Evolutionary conservation across 2,113 vertebrate genomes (phyloP), one percentile per base, ranked within the genome.

Genomic region (Gobiocypris rarus): DNA sequence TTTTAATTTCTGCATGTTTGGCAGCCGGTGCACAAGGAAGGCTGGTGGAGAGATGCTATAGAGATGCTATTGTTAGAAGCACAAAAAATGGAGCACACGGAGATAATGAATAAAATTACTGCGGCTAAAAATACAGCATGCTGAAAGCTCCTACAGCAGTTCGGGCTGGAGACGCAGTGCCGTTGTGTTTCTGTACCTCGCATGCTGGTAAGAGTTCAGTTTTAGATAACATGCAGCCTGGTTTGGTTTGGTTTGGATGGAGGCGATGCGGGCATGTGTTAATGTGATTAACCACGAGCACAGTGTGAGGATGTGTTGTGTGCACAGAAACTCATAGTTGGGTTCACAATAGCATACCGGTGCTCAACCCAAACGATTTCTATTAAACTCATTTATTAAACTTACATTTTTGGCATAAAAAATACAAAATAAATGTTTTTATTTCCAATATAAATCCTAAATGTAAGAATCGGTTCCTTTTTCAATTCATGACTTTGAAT

Each of bases 231-330:
- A 75, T 43, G 75, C 74, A 34, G 88, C 88, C 89, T 87, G 87
- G 83, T 87, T 89, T 86, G 85, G 78, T 87, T 85, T 81, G 88
- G 91, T 31, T 31, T n/a, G n/a, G n/a, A 90, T 88, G 76, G 13
- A 38, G 83, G 88, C 91, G 19, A 61, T 9, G 65, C 0, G 19
- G 65, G 31, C 15, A 4, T 41, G 65, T 41, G 65, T 2, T 41
- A 69, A 69, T 69, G 34, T 69, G 65, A 69, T 41, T 69, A 41
- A 6, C 61, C 28, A 65, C 28, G 0, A 65, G 45, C 45, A 11
- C 45, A 48, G 52, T 22, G 52, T 54, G 65, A 41, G 65, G 65
- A 69, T 69, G 9, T 41, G 65, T 69, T 38, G 65, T 38, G 65
- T 41, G 31, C 38, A 69, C 9, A 69, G 8, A 41, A n/a, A 69